Evolutionary conservation across 1,140 invertebrate genomes (phyloP).

Genomic region (Lasaia peninsularis): DNA sequence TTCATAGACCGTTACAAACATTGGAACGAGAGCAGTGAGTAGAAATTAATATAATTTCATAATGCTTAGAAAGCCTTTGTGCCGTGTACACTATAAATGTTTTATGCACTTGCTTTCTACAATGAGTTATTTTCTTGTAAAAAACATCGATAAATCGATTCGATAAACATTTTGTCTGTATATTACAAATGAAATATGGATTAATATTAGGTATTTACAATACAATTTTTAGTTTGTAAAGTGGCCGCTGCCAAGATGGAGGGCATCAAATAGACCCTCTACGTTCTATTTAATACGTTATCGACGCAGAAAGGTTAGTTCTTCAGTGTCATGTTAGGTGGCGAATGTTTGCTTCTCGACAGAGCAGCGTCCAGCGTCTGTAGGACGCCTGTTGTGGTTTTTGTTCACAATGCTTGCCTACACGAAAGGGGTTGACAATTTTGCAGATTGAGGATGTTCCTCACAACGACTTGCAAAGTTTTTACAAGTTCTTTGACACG

Average conservation of each 20-base stretch:
- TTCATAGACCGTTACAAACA: slow-evolving; percentile 52
- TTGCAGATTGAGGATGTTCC: not conserved
- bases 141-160: not conserved
- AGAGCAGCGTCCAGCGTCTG: not conserved
- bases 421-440: not conserved
- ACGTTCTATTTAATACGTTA: slow-evolving; percentile 54
- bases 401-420: slow-evolving; percentile 4
- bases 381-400: slow-evolving; percentile 11
- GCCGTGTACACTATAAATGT: slow-evolving; percentile 13
- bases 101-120: slow-evolving; percentile 9
- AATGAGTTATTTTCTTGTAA: not conserved
- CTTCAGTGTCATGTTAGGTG: slow-evolving; percentile 34
- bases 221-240: slow-evolving; percentile 74
- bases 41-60: slow-evolving; percentile 27
- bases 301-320: slow-evolving; percentile 39
- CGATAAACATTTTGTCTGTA: too few species aligned
- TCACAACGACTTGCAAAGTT: not conserved
- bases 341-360: slow-evolving; percentile 6
- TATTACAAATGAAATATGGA: not conserved
- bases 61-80: slow-evolving; percentile 19
- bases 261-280: slow-evolving; percentile 69
- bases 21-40: slow-evolving; percentile 58
- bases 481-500: not conserved
- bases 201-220: not conserved
- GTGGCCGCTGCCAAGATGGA: slow-evolving; percentile 73